A percentile compares a stretch with the other conserved stretches of the same genome.
phyloP scores from a whole-genome alignment of 1,140 invertebrate genomes.

The Drosophila repletoides region DNA sequence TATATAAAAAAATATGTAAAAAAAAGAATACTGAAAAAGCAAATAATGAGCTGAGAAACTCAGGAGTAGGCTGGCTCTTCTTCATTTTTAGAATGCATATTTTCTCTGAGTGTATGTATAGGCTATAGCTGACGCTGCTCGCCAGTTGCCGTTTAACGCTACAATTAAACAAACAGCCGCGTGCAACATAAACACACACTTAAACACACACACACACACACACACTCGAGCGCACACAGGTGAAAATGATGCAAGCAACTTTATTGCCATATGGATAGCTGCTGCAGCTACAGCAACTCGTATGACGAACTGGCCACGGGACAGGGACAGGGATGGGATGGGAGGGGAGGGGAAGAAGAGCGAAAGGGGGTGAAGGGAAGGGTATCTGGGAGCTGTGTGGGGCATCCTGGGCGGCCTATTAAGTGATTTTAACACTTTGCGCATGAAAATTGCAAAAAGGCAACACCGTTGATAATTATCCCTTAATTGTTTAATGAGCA shows the following conservation, averaged over 20 bases:
- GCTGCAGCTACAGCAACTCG: no score
- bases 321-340: background rate
- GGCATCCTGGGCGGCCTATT: conserved; percentile 65
- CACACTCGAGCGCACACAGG: conserved; percentile 34
- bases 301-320: background rate
- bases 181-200: conserved; percentile 63
- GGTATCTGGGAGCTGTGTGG: conserved; percentile 2
- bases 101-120: conserved; percentile 28
- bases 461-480: conserved; percentile 77
- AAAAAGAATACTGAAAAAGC: no score
- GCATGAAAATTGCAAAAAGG: conserved; percentile 80
- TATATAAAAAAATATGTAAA: no score
- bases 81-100: no score
- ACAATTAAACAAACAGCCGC: conserved; percentile 79
- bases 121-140: conserved; percentile 49
- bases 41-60: no score
- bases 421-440: conserved; percentile 80
- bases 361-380: background rate
- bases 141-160: conserved; percentile 74
- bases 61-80: no score
- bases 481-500: conserved; percentile 80
- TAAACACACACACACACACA: conserved; percentile 31
- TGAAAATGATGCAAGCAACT: conserved; percentile 41
- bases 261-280: conserved; percentile 25
- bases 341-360: background rate